Base-by-base conservation (phyloP, 1,140 invertebrate genomes). In the Pseudobourletiella spinata region DNA sequence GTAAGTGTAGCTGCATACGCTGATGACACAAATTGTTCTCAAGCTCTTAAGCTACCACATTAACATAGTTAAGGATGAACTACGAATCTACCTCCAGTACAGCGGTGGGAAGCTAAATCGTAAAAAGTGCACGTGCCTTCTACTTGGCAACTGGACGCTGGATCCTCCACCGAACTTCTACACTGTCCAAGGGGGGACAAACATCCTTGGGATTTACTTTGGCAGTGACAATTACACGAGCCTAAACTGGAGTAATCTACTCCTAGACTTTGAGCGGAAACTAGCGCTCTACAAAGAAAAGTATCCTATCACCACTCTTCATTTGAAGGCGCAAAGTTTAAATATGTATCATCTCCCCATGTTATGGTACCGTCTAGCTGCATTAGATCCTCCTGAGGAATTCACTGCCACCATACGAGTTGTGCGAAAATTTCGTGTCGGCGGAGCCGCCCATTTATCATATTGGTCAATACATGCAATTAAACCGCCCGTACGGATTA, bases 1-100 rank as follows among this genome's bases (percentile, higher is more conserved):
- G 6, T 48, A 59, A 20, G 16, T n/a, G n/a, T 48, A 20, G n/a
- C 14, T n/a, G 57, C 42, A 46, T 59, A 59, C 22, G 57, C 57
- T 50, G 57, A 59, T 59, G 57, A 59, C 25, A 59, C 57, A 22
- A 18, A 3, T 29, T 22, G 26, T 59, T 18, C 16, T 18, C 4
- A 43, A 15, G 3, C 11, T 8, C n/a, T 4, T 8, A 25, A 57
- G n/a, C n/a, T n/a, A 39, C n/a, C 46, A 50, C 8, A 8, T 42
- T 42, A 4, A 35, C 11, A 11, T 57, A 6, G 14, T 57, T 11
- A 11, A n/a, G 14, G n/a, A 35, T 14, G 55, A 57, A 57, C 30
- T 42, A 29, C 14, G 15, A 6, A 57, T 11, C 3, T 57, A n/a
- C 22, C 8, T n/a, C 25, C 14, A 14, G n/a, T 57, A 6, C 22